A percentile compares a stretch with the other conserved stretches of the same genome.
Conservation (phyloP, 2,888 invertebrate genomes). For the Melanostoma mellinum region DNA sequence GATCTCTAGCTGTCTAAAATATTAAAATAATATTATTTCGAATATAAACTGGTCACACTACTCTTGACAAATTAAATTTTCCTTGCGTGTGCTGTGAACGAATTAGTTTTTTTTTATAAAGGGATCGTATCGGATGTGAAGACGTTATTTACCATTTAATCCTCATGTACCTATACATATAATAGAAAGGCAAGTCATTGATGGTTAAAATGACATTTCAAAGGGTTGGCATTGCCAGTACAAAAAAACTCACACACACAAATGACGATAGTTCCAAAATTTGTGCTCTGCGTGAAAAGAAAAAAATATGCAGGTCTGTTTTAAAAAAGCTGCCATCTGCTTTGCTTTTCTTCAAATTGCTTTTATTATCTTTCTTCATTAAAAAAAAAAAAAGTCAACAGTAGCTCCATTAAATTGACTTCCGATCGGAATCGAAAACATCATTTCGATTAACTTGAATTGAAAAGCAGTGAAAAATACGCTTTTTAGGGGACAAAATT, state of each 20-base stretch:
- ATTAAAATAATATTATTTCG: too few species aligned
- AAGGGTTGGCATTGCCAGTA: background rate
- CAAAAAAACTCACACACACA: background rate
- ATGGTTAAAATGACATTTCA: slow-evolving; percentile 8
- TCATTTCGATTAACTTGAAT: slow-evolving; percentile 36
- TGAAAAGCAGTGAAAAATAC: slow-evolving; percentile 29
- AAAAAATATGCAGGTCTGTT: slow-evolving; percentile 35
- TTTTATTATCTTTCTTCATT: background rate
- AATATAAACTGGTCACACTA: background rate
- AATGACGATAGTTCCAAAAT: too few species aligned
- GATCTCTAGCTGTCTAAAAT: too few species aligned
- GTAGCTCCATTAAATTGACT: background rate
- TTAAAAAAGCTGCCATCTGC: slow-evolving; percentile 26
- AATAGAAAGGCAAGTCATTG: slow-evolving; percentile 6
- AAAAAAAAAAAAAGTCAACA: slow-evolving; percentile 6
- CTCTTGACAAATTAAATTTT: slow-evolving; percentile 17
- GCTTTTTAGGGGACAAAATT: slow-evolving; percentile 18
- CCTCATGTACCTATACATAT: background rate
- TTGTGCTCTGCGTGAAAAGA: too few species aligned
- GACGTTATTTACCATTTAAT: slow-evolving; percentile 27
- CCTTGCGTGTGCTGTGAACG: background rate
- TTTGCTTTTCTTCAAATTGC: background rate
- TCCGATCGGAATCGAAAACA: slow-evolving; percentile 20
- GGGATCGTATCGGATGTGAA: background rate
- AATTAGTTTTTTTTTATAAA: background rate